These are phyloP conservation scores for Ramphastos sulfuratus DNA, from an alignment of 2,113 vertebrate genomes.

Conservation along the genomic window DNA sequence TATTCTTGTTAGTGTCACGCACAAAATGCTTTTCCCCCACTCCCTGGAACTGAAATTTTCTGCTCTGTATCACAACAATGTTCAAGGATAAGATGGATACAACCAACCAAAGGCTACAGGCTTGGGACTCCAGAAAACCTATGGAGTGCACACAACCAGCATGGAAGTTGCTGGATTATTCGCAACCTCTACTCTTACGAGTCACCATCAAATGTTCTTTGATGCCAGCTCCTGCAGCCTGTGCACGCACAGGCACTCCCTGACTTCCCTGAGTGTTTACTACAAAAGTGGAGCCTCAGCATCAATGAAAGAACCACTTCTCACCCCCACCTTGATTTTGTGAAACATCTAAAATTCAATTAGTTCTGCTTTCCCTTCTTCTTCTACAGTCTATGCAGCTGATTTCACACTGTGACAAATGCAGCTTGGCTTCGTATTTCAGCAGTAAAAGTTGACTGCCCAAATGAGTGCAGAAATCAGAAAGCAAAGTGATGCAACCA, in stretches of 20 bases:
- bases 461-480: neutral
- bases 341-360: neutral
- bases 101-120: neutral
- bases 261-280: neutral
- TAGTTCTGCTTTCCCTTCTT: constrained; percentile 17
- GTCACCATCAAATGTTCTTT: accelerated
- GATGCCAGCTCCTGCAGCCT: neutral
- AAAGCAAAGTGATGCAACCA: neutral
- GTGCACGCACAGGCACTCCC: neutral
- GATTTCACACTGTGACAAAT: constrained; percentile 28
- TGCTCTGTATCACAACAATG: accelerated
- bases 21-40: neutral
- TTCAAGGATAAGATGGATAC: neutral
- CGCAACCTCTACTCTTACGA: neutral
- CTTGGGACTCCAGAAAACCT: neutral
- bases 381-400: neutral
- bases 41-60: neutral
- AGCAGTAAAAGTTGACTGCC: constrained; percentile 2
- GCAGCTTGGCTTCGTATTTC: constrained; percentile 21
- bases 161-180: neutral
- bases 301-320: neutral
- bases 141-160: neutral
- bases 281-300: neutral
- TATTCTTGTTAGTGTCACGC: accelerated
- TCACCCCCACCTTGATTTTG: accelerated